Percentiles rank a stretch among this genome's conserved stretches.
phyloP scores from a whole-genome alignment of 2,797 vertebrate genomes.

The Lacerta agilis region DNA sequence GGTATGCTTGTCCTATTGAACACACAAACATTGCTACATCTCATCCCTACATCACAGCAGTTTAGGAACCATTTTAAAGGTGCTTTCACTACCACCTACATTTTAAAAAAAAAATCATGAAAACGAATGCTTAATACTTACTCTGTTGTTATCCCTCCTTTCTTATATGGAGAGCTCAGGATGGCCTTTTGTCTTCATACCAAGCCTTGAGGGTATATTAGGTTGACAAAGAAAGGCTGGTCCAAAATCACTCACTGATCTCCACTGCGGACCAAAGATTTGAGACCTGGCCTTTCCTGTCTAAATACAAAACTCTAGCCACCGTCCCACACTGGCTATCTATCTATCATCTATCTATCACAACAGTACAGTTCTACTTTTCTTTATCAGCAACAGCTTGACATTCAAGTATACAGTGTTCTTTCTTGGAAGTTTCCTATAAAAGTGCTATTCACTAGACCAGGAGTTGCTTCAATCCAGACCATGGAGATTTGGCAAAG shows the following conservation, averaged over 20 bases:
- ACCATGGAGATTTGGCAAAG: neutral
- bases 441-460: neutral
- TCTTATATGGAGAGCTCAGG: neutral
- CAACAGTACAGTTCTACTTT: neutral
- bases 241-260: neutral
- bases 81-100: neutral
- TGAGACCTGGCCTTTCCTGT: neutral
- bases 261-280: neutral
- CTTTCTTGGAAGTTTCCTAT: neutral
- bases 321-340: neutral
- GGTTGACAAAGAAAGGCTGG: neutral
- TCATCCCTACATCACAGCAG: neutral
- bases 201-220: neutral
- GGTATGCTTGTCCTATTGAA: neutral
- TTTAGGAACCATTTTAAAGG: neutral
- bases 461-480: neutral
- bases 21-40: neutral
- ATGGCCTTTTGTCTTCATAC: neutral
- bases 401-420: neutral
- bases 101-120: neutral
- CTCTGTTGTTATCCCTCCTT: neutral
- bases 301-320: neutral
- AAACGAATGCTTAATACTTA: neutral
- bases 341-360: neutral
- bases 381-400: neutral